phyloP scores from a whole-genome alignment of 2,888 invertebrate species.

The Acronicta alni region DNA sequence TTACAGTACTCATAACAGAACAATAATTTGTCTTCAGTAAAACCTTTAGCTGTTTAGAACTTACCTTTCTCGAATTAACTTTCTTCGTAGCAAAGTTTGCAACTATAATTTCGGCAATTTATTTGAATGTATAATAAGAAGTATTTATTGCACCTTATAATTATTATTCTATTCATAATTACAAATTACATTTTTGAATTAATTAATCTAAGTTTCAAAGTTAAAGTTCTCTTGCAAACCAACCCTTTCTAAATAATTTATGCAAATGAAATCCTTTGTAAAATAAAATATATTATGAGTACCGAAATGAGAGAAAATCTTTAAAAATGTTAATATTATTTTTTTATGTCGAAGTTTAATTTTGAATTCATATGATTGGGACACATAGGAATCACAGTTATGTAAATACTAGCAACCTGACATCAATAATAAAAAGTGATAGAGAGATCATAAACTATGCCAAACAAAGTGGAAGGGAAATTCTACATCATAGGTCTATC shows the following conservation, averaged over 20 bases:
- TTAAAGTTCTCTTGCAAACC: neutral
- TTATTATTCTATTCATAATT: neutral
- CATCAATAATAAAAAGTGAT: too few species aligned
- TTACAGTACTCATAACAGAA: neutral
- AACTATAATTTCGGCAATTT: neutral
- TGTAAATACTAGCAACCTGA: too few species aligned
- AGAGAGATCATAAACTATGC: too few species aligned
- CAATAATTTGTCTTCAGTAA: neutral
- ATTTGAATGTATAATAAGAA: constrained; percentile 4
- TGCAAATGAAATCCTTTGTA: constrained; percentile 3
- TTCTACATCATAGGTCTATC: too few species aligned
- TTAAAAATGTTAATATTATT: too few species aligned
- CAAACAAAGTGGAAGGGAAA: too few species aligned
- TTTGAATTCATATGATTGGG: too few species aligned
- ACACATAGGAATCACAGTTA: too few species aligned
- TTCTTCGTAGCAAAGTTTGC: constrained; percentile 1
- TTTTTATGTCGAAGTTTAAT: too few species aligned
- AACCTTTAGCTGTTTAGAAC: neutral
- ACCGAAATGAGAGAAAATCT: neutral
- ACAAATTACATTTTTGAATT: constrained; percentile 1
- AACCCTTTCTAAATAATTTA: constrained; percentile 1
- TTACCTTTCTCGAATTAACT: neutral
- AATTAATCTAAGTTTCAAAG: constrained; percentile 7
- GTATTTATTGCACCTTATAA: constrained; percentile 3
- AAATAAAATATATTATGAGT: constrained; percentile 1